Evolutionary conservation across 2,797 vertebrate species (phyloP), one percentile per base, ranked within the genome.

Genomic region (Cyclopterus lumpus): DNA sequence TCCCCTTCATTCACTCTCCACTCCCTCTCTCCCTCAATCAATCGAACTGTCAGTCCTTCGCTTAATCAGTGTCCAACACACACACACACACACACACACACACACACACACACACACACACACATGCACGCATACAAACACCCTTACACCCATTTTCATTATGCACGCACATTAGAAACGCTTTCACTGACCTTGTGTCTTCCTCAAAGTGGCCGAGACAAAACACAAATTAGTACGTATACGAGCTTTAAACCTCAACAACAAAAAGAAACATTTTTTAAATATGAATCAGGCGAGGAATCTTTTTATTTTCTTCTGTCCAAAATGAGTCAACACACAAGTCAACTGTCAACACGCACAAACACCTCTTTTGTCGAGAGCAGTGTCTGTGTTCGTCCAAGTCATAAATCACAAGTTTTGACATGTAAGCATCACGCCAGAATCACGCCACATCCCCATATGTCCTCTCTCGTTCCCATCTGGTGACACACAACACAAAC

Each of bases 351-450:
- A 22, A 22, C 26, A 28, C 26, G n/a, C n/a, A n/a, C n/a, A n/a
- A n/a, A n/a, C n/a, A n/a, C n/a, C n/a, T n/a, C n/a, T n/a, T n/a
- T n/a, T n/a, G n/a, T n/a, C n/a, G n/a, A n/a, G n/a, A n/a, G n/a
- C n/a, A n/a, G n/a, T 71, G 80, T 90, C 57, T 88, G 82, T 54
- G 66, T 60, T 75, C n/a, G 3, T 67, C 51, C 36, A 68, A 73
- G 77, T 75, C 82, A 91, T 92, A 91, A 92, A 92, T 93, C 91
- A 90, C 60, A n/a, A 67, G 73, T 79, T 90, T 81, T 91, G 91
- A 92, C 87, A 85, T 84, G 62, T 62, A 71, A 86, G 83, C 72
- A 83, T 86, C 86, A 84, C 22, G 84, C 83, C 89, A 91, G 75
- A 89, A 65, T 89, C 87, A 81, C 84, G 83, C 79, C 86, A 87